Evolutionary conservation across 2,113 vertebrate species (phyloP).

Genomic region (Strigops habroptila): DNA sequence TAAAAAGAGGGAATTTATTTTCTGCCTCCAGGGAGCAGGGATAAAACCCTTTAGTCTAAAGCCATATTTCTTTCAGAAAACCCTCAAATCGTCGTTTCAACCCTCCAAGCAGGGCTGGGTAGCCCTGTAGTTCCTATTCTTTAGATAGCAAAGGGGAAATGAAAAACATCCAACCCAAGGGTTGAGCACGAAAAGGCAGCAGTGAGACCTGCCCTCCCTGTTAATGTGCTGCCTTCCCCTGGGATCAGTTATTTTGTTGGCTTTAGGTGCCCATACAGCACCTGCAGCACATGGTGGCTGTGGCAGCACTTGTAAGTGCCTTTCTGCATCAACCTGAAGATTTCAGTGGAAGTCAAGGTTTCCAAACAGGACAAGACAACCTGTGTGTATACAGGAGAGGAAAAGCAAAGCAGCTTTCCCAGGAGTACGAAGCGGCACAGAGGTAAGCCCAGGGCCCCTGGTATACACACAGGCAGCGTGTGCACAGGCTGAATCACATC

Average conservation of each 20-base stretch:
- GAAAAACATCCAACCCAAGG: neutral
- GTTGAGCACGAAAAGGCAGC: neutral
- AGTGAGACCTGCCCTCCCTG: neutral
- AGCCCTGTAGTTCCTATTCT: neutral
- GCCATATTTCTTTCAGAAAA: neutral
- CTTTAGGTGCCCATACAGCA: neutral
- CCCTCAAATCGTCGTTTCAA: neutral
- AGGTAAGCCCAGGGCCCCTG: neutral
- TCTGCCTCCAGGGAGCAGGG: neutral
- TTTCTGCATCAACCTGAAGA: neutral
- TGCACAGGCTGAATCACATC: neutral
- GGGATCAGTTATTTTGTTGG: neutral
- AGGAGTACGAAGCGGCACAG: neutral
- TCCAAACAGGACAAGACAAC: neutral
- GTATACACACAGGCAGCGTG: neutral
- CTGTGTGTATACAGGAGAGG: fast-evolving
- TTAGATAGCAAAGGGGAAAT: neutral
- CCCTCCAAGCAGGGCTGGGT: neutral
- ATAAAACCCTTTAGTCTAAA: neutral
- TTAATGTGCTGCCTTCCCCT: neutral
- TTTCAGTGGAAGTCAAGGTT: too few species aligned
- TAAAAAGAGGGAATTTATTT: neutral
- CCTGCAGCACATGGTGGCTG: fast-evolving
- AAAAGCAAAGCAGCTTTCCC: neutral
- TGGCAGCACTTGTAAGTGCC: neutral